phyloP scores from a whole-genome alignment of 2,888 invertebrate species.

The Idaea dimidiata region DNA sequence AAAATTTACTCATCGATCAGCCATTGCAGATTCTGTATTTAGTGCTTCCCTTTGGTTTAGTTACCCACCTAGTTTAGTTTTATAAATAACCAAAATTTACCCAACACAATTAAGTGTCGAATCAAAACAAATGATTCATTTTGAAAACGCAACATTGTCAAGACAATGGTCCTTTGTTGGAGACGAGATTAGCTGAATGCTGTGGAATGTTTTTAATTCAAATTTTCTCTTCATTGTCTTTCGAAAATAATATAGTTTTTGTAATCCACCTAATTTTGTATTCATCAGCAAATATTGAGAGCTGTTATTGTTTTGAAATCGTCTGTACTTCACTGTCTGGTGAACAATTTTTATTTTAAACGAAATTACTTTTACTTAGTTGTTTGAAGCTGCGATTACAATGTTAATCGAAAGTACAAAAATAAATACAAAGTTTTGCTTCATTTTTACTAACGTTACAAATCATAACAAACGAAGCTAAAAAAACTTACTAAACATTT shows the following conservation, averaged over 20 bases:
- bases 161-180: conserved; percentile 79
- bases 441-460: too few species aligned
- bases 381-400: too few species aligned
- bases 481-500: not conserved
- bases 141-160: conserved; percentile 76
- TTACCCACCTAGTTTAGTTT: conserved; percentile 12
- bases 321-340: not conserved
- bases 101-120: conserved; percentile 72
- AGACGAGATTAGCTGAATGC: conserved; percentile 77
- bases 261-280: conserved; percentile 8
- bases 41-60: conserved; percentile 2
- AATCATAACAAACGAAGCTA: too few species aligned
- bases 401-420: too few species aligned
- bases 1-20: too few species aligned
- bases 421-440: too few species aligned
- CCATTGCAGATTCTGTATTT: conserved; percentile 20
- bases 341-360: not conserved
- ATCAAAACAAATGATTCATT: conserved; percentile 78
- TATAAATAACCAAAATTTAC: conserved; percentile 73
- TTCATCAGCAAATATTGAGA: not conserved
- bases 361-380: not conserved
- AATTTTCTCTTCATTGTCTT: conserved; percentile 70
- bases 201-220: conserved; percentile 76
- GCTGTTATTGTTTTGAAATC: not conserved
- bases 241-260: conserved; percentile 58